phyloP scores from a whole-genome alignment of 1,140 invertebrate genomes.

The Euwallacea similis region DNA sequence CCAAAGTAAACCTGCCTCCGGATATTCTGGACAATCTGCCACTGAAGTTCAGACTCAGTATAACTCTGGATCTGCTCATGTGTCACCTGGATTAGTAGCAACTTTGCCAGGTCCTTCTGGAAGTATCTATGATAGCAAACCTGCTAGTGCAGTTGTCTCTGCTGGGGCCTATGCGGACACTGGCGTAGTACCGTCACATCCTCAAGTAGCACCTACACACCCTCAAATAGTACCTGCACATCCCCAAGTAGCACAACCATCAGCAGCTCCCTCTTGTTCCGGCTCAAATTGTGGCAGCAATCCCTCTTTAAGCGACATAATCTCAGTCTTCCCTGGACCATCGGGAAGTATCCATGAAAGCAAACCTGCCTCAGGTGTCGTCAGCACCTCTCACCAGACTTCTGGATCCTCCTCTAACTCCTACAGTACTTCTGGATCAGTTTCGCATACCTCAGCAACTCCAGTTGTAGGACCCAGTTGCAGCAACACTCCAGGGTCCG shows the following conservation, averaged over 20 bases:
- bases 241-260: not conserved
- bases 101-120: conserved; percentile 37
- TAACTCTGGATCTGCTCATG: not conserved
- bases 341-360: conserved; percentile 39
- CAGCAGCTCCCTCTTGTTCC: not conserved
- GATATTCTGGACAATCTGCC: conserved; percentile 1
- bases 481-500: not conserved
- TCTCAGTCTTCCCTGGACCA: conserved; percentile 27
- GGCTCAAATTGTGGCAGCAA: not conserved
- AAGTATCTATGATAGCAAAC: conserved; percentile 37
- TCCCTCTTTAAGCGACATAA: not conserved
- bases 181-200: not conserved
- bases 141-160: conserved; percentile 15
- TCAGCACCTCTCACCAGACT: not conserved
- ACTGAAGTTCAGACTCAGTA: not conserved
- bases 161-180: not conserved
- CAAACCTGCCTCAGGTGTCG: conserved; percentile 24
- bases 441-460: not conserved
- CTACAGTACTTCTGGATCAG: conserved; percentile 5
- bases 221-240: not conserved
- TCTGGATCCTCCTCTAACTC: not conserved
- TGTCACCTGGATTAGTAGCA: conserved; percentile 21
- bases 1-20: conserved; percentile 28
- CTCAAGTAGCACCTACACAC: not conserved
- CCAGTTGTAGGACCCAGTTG: not conserved